Base-by-base conservation (phyloP, 2,113 vertebrate species). In the Cyprinodon brontotheroides region DNA sequence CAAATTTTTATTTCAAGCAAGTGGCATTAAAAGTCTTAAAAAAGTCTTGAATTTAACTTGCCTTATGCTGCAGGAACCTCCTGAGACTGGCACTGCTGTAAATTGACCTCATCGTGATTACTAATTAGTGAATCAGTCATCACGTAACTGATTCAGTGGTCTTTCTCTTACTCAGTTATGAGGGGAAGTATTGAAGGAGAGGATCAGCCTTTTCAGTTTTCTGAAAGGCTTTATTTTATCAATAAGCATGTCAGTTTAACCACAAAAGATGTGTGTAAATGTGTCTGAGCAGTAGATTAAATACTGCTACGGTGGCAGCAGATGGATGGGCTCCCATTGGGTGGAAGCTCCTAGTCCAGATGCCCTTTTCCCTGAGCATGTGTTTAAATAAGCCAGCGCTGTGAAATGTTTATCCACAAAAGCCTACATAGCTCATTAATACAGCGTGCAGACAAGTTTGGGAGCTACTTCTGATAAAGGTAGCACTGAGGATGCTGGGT, bases 401-500 rank as follows among this genome's bases (percentile, higher is more conserved):
- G 87, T 91, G 90, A 92, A 90, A 85, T 87, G 85, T 92, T 92
- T 91, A 89, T 82, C 69, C 88, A 79, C 87, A 81, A 89, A 91
- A 83, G 60, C 80, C 89, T 91, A 91, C n/a, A 91, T 92, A 84
- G 88, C 84, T 92, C 89, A 88, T 94, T 94, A 93, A 93, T 93
- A 87, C 75, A 74, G 81, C 74, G 73, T 20, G 74, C 81, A 69
- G 89, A 91, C 86, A 86, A 89, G 87, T 91, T 57, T 77, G 77
- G 74, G 78, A 83, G 75, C 80, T 78, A 75, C 72, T 93, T 92
- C 84, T 89, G 88, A 91, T 93, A 87, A 93, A 90, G 92, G 91
- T 86, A 89, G 87, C 88, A 88, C 79, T 83, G 72, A 80, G 84
- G 81, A 85, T 79, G 83, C 77, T 85, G 77, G 81, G 81, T 77